Evolutionary conservation across 1,140 invertebrate genomes (phyloP).

Genomic region (Lordiphosa clarofinis): DNA sequence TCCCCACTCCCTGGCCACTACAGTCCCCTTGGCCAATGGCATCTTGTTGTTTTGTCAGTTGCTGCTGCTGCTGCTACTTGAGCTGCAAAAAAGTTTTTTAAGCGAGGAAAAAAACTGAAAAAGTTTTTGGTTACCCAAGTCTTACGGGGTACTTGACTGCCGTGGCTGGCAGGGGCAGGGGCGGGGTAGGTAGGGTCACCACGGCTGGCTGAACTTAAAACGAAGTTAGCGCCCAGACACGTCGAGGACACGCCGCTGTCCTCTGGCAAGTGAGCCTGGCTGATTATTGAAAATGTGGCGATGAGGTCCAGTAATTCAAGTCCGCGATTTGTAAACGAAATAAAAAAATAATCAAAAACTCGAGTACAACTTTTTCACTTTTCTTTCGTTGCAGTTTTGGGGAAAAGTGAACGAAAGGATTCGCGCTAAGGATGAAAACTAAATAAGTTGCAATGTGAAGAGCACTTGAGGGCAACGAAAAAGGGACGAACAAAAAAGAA

Average conservation of each 20-base stretch:
- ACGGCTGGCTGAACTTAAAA: constrained; percentile 66
- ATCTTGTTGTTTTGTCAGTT: constrained; percentile 35
- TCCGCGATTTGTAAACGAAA: constrained; percentile 29
- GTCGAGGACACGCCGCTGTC: constrained; percentile 19
- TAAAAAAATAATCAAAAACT: constrained; percentile 16
- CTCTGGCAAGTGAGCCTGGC: constrained; percentile 36
- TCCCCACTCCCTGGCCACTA: not conserved
- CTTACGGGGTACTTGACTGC: constrained; percentile 22
- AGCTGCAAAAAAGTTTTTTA: constrained; percentile 53
- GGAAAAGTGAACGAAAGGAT: constrained; percentile 39
- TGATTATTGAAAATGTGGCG: constrained; percentile 76
- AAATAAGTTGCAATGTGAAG: constrained; percentile 77
- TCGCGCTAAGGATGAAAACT: constrained; percentile 34
- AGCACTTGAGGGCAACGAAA: constrained; percentile 54
- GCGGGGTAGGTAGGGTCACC: constrained; percentile 17
- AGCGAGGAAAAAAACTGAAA: constrained; percentile 22
- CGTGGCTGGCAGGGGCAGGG: constrained; percentile 1
- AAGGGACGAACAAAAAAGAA: constrained; percentile 38
- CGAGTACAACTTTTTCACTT: constrained; percentile 46
- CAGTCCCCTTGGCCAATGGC: constrained; percentile 9
- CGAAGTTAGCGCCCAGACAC: constrained; percentile 49
- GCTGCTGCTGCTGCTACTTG: constrained; percentile 35
- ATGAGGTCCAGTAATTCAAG: constrained; percentile 69
- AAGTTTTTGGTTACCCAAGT: constrained; percentile 38
- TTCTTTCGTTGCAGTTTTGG: constrained; percentile 47